phyloP scores from a whole-genome alignment of 2,113 vertebrate species.

The Myrmophylax atrothorax region DNA sequence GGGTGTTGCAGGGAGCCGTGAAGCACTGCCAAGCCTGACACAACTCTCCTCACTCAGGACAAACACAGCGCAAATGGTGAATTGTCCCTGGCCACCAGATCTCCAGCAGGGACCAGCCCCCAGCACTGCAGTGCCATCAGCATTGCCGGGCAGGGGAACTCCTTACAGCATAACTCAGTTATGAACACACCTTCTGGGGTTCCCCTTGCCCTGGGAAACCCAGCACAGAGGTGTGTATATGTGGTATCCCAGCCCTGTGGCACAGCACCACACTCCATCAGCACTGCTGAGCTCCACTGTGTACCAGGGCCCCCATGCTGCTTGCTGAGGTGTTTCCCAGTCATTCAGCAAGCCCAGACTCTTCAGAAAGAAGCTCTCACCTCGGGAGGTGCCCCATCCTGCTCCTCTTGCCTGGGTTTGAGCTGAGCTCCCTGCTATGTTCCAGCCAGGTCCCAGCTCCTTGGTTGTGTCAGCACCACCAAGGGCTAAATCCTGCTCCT shows the following conservation, averaged over 20 bases:
- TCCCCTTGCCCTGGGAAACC: not conserved
- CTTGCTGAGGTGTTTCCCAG: not conserved
- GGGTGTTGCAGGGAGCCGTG: not conserved
- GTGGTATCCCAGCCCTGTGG: accelerated
- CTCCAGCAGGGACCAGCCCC: not conserved
- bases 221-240: accelerated
- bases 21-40: not conserved
- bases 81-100: not conserved
- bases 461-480: not conserved
- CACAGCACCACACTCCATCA: accelerated
- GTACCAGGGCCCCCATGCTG: accelerated
- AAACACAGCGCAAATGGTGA: not conserved
- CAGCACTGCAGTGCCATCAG: accelerated
- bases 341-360: not conserved
- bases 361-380: not conserved
- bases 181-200: not conserved
- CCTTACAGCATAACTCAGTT: not conserved
- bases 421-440: not conserved
- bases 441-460: not conserved
- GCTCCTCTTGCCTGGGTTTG: not conserved
- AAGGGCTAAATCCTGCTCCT: not conserved
- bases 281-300: not conserved
- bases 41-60: not conserved
- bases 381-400: accelerated
- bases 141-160: accelerated